These are phyloP conservation scores for Odontophorus gujanensis DNA, from an alignment of 2,113 vertebrate species.

Conservation along the genomic window DNA sequence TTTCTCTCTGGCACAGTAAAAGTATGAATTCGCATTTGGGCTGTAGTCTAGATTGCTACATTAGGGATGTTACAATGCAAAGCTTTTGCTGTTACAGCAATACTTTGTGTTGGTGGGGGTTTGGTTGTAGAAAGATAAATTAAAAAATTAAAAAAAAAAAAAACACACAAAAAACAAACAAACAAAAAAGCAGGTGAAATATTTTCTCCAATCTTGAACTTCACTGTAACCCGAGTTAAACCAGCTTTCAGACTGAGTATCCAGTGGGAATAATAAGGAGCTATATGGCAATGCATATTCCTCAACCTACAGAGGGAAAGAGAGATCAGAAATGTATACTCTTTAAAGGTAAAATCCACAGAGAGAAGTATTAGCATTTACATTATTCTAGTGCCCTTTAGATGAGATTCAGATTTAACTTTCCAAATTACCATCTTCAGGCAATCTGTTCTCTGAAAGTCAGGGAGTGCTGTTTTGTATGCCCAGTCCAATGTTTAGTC, in stretches of 20 bases:
- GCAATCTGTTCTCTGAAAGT: neutral
- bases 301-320: neutral
- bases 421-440: slow-evolving; percentile 2
- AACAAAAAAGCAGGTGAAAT: neutral
- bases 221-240: neutral
- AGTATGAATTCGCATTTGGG: neutral
- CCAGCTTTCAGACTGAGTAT: neutral
- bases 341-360: slow-evolving; percentile 45
- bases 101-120: neutral
- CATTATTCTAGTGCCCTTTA: slow-evolving; percentile 31
- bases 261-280: neutral
- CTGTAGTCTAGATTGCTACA: neutral
- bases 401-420: slow-evolving; percentile 1
- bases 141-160: neutral
- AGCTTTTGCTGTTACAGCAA: neutral
- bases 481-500: neutral
- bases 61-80: neutral
- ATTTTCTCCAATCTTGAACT: neutral
- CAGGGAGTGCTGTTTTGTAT: neutral
- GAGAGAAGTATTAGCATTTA: slow-evolving; percentile 5
- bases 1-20: neutral
- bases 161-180: neutral
- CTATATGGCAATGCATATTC: neutral
- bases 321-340: neutral
- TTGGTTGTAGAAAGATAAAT: neutral